These are phyloP conservation scores for Propsilocerus akamusi DNA, from an alignment of 1,140 invertebrate genomes.

Conservation along the genomic window DNA sequence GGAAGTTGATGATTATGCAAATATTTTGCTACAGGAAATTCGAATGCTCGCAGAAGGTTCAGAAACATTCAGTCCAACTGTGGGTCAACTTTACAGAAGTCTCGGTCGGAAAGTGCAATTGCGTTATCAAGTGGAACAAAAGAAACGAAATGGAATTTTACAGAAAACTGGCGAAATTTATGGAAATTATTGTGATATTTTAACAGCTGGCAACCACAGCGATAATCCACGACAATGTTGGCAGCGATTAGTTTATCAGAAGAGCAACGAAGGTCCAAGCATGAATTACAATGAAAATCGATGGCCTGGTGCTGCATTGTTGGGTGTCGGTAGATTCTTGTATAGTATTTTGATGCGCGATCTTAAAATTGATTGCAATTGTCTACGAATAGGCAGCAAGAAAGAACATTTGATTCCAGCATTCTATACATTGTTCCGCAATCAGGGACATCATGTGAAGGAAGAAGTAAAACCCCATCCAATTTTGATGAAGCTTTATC, in stretches of 20 bases:
- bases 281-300: slow-evolving; percentile 34
- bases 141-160: slow-evolving; percentile 39
- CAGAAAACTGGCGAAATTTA: slow-evolving; percentile 49
- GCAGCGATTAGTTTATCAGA: slow-evolving; percentile 39
- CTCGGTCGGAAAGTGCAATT: slow-evolving; percentile 40
- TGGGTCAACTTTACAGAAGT: slow-evolving; percentile 39
- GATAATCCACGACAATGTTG: slow-evolving; percentile 53
- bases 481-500: slow-evolving; percentile 42
- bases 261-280: slow-evolving; percentile 32
- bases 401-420: slow-evolving; percentile 39
- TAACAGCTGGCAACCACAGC: slow-evolving; percentile 26
- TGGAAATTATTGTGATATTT: slow-evolving; percentile 48
- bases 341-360: slow-evolving; percentile 76
- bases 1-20: slow-evolving; percentile 39
- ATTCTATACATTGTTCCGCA: slow-evolving; percentile 64
- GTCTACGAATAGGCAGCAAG: slow-evolving; percentile 28
- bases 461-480: slow-evolving; percentile 80
- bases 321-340: slow-evolving; percentile 58
- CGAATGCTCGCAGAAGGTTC: slow-evolving; percentile 49
- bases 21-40: slow-evolving; percentile 45
- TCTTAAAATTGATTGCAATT: slow-evolving; percentile 58
- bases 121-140: slow-evolving; percentile 42
- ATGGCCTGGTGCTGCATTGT: slow-evolving; percentile 43
- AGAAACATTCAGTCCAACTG: slow-evolving; percentile 56
- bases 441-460: slow-evolving; percentile 36